These are phyloP conservation scores for Musca domestica DNA, from an alignment of 1,140 invertebrate species.

Conservation along the genomic window DNA sequence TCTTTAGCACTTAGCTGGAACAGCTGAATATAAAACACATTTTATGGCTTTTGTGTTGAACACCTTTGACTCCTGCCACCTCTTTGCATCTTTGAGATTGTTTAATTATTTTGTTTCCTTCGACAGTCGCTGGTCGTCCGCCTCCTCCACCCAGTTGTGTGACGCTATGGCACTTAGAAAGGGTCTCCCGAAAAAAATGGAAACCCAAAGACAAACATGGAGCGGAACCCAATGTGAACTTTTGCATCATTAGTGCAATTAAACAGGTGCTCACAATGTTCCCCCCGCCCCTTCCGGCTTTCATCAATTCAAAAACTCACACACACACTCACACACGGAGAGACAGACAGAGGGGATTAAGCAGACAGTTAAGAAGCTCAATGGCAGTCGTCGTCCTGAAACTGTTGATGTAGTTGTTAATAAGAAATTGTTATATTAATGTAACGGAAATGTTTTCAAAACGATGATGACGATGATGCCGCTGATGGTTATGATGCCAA, in stretches of 20 bases:
- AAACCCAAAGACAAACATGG: too few relatives aligned
- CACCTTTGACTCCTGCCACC: neutral
- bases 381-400: constrained; percentile 7
- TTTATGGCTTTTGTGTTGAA: neutral
- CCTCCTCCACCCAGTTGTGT: neutral
- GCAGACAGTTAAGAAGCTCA: too few relatives aligned
- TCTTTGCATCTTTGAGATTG: neutral
- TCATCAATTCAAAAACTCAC: constrained; percentile 35
- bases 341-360: neutral
- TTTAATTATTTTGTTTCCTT: constrained; percentile 2
- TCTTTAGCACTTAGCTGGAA: too few relatives aligned
- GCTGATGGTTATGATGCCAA: too few relatives aligned
- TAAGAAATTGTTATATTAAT: constrained; percentile 4
- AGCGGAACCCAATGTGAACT: constrained; percentile 1
- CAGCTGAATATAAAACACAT: constrained; percentile 3
- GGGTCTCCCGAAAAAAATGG: too few relatives aligned
- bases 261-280: constrained; percentile 54
- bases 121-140: neutral
- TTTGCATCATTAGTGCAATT: constrained; percentile 51
- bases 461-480: too few relatives aligned
- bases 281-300: constrained; percentile 40
- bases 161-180: neutral
- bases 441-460: constrained; percentile 11
- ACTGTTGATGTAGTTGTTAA: constrained; percentile 15
- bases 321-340: too few relatives aligned